Base-by-base conservation (phyloP, 2,113 vertebrate species). In the Pangasianodon gigas region DNA sequence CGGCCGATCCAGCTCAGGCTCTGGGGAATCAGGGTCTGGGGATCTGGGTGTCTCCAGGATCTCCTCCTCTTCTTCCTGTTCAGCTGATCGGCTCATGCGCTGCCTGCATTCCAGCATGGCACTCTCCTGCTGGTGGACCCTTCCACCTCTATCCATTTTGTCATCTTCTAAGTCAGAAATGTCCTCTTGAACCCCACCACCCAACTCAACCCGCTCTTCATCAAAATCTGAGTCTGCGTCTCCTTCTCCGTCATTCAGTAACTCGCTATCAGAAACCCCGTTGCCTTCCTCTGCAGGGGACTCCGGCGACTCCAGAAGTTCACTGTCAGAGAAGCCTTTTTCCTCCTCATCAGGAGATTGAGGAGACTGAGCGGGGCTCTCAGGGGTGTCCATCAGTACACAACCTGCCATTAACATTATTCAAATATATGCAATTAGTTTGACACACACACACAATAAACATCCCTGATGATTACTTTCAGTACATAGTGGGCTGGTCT, bases 281-380 rank as follows among this genome's bases (percentile, higher is more conserved):
- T 93, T 87, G 86, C 94, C 93, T 37, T 96, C 95, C 75, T 95
- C 96, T 16, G 91, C 94, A 0, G 97, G 97, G 91, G 97, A 98
- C 92, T 94, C 96, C 48, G 95, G 95, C 90, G 96, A 97, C 92
- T 94, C 94, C 65, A 96, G 90, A 48, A 95, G 90, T 81, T 96
- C 95, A 56, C 91, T 95, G 93, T 96, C 95, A 8, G 95, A 95
- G 75, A 95, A 65, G 67, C 92, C 95, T 91, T 93, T 95, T 86
- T 95, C 96, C 86, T 97, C 97, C 86, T 97, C 97, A 88, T 95
- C 95, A 0, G 97, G 98, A 91, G 98, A 99, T 94, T 94, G 96
- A 92, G 97, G 97, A 91, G 96, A 97, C 95, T 95, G 96, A 90
- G 96, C 97, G 90, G 97, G 98, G 96, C 98, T 98, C 95, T 99